These are phyloP conservation scores for Drosophila nr. perissopoda DNA, from an alignment of 2,888 invertebrate species.

Conservation along the genomic window DNA sequence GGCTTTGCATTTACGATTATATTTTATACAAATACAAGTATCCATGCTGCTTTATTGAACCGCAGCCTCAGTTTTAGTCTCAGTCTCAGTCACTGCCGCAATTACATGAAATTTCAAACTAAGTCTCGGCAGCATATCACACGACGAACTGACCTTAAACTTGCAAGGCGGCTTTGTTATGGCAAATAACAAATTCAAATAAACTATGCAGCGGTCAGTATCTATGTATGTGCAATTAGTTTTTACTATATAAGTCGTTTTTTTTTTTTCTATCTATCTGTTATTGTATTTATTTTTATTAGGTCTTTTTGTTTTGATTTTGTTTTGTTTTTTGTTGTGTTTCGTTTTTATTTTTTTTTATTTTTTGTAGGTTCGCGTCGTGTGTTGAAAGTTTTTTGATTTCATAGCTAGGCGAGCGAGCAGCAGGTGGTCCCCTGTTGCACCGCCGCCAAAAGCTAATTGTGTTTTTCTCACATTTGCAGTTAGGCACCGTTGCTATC, in stretches of 20 bases:
- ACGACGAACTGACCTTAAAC: conserved; percentile 74
- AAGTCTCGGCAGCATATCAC: conserved; percentile 56
- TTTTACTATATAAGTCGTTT: conserved; percentile 62
- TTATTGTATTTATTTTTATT: conserved; percentile 34
- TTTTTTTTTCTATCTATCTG: conserved; percentile 13
- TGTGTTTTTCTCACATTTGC: conserved; percentile 81
- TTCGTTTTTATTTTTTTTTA: conserved; percentile 7
- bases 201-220: conserved; percentile 69
- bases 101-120: conserved; percentile 50
- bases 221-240: conserved; percentile 75
- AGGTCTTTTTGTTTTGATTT: conserved; percentile 23
- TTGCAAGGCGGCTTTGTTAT: conserved; percentile 75
- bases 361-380: conserved; percentile 46
- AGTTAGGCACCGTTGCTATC: conserved; percentile 62
- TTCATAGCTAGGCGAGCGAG: conserved; percentile 53
- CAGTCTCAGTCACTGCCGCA: conserved; percentile 53
- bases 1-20: conserved; percentile 31
- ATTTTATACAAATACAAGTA: conserved; percentile 16
- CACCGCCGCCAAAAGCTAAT: conserved; percentile 79
- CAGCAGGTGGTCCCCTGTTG: conserved; percentile 74
- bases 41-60: conserved; percentile 61
- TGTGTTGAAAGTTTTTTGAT: conserved; percentile 72
- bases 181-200: conserved; percentile 58
- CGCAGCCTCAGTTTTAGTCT: conserved; percentile 29
- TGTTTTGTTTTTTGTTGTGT: conserved; percentile 8